Evolutionary conservation across 2,797 vertebrate species (phyloP).

Genomic region (Pelochelys cantorii): DNA sequence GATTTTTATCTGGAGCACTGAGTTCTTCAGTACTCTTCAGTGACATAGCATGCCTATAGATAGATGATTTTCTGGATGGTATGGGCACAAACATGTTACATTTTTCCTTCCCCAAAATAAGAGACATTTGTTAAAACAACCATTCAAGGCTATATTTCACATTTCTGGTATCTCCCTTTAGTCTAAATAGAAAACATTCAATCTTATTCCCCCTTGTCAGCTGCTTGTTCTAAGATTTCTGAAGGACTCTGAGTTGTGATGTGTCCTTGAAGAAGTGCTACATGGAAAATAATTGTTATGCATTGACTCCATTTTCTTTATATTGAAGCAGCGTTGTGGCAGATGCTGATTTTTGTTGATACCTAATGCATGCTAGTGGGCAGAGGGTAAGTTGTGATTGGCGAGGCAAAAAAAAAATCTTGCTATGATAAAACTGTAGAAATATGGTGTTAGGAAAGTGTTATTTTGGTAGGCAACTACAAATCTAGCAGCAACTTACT

Average conservation of each 20-base stretch:
- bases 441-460: slow-evolving; percentile 49
- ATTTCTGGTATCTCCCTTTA: slow-evolving; percentile 72
- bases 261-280: slow-evolving; percentile 79
- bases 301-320: slow-evolving; percentile 52
- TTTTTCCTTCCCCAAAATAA: slow-evolving; percentile 34
- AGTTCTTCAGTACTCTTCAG: background rate
- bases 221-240: slow-evolving; percentile 71
- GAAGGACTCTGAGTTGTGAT: slow-evolving; percentile 74
- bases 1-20: accelerated
- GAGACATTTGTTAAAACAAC: slow-evolving; percentile 70
- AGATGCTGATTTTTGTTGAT: slow-evolving; percentile 53
- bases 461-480: slow-evolving; percentile 53
- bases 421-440: slow-evolving; percentile 50
- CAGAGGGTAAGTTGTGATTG: slow-evolving; percentile 37
- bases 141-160: slow-evolving; percentile 63
- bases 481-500: slow-evolving; percentile 56
- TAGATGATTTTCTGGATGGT: slow-evolving; percentile 1
- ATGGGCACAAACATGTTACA: background rate
- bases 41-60: accelerated
- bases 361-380: slow-evolving; percentile 46
- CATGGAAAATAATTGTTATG: slow-evolving; percentile 71
- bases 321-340: slow-evolving; percentile 33
- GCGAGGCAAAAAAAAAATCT: background rate
- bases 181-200: slow-evolving; percentile 79
- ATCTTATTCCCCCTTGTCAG: slow-evolving; percentile 62